Base-by-base conservation (phyloP, 2,113 vertebrate species). In the Pseudopodoces humilis region DNA sequence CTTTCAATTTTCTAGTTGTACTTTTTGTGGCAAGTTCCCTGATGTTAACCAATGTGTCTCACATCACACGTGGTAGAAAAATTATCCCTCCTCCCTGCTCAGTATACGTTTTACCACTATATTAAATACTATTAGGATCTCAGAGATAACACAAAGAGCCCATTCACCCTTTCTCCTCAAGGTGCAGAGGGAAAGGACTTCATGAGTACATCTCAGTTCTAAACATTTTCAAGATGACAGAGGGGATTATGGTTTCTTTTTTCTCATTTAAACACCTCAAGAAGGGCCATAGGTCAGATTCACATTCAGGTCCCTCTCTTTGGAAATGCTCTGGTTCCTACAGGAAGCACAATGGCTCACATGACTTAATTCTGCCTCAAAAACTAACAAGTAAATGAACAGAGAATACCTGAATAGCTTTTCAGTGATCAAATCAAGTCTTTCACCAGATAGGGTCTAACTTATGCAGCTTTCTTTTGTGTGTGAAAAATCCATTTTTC, bases 401-500 rank as follows among this genome's bases (percentile, higher is more conserved):
- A 83, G 39, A 90, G 78, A 87, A 83, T 10, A 64, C 43, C 70
- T 84, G 83, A 91, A 94, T 60, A 92, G 81, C 81, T 91, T 95
- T 88, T 72, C 78, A 90, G 47, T 60, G 59, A 88, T 83, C 75
- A 91, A 77, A 91, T 47, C 0, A 8, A 91, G 39, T 53, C 77
- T 86, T 91, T 75, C 46, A 77, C 13, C 47, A 90, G 82, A 50
- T n/a, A 86, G 47, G 4, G 19, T 86, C 79, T 83, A 86, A 72
- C 78, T 74, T 91, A 86, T 4, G 28, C 55, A 90, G 87, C 24
- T 86, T 80, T 55, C 92, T 86, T 96, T 83, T 92, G 60, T 94
- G 30, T 78, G 76, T 64, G 92, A 81, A 94, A 93, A 94, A 95
- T 75, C 47, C 21, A 76, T 80, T 86, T 94, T 87, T 9, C 76